Percentiles rank a stretch among this genome's conserved stretches.
Evolutionary conservation across 2,888 invertebrate genomes (phyloP).

Genomic region (Parelbella ahira): DNA sequence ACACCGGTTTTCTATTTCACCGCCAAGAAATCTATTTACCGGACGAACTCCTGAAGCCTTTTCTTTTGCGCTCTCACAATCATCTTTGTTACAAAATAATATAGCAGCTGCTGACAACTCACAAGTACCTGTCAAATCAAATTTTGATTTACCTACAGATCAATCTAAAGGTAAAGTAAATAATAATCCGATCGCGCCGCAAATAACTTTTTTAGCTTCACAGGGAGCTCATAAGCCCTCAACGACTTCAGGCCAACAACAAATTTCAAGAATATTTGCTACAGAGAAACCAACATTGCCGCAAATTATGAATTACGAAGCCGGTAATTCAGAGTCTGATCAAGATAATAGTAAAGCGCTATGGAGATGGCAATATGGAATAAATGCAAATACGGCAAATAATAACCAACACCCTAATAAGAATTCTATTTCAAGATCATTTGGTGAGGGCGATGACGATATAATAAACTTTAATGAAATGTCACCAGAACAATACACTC

Average conservation of each 20-base stretch:
- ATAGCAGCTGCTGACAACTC: slow-evolving; percentile 52
- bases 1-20: slow-evolving; percentile 41
- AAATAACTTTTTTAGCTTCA: slow-evolving; percentile 72
- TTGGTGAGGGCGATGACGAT: slow-evolving; percentile 59
- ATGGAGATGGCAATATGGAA: slow-evolving; percentile 73
- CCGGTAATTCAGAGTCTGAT: slow-evolving; percentile 52
- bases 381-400: slow-evolving; percentile 47
- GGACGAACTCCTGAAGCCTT: slow-evolving; percentile 74
- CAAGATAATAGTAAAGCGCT: slow-evolving; percentile 61
- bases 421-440: slow-evolving; percentile 68
- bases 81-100: slow-evolving; percentile 51
- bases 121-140: slow-evolving; percentile 51
- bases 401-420: slow-evolving; percentile 50
- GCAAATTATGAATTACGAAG: slow-evolving; percentile 68
- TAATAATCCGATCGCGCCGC: slow-evolving; percentile 60
- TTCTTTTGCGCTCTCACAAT: slow-evolving; percentile 58
- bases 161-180: slow-evolving; percentile 52
- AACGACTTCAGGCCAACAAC: slow-evolving; percentile 40
- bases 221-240: slow-evolving; percentile 69
- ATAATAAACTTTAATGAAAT: slow-evolving; percentile 69
- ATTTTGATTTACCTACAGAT: slow-evolving; percentile 49
- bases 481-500: slow-evolving; percentile 65
- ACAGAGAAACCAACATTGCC: slow-evolving; percentile 62
- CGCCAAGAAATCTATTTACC: slow-evolving; percentile 58
- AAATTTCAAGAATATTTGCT: slow-evolving; percentile 52